Evolutionary conservation across 2,113 vertebrate genomes (phyloP).

Genomic region (Gymnogyps californianus): DNA sequence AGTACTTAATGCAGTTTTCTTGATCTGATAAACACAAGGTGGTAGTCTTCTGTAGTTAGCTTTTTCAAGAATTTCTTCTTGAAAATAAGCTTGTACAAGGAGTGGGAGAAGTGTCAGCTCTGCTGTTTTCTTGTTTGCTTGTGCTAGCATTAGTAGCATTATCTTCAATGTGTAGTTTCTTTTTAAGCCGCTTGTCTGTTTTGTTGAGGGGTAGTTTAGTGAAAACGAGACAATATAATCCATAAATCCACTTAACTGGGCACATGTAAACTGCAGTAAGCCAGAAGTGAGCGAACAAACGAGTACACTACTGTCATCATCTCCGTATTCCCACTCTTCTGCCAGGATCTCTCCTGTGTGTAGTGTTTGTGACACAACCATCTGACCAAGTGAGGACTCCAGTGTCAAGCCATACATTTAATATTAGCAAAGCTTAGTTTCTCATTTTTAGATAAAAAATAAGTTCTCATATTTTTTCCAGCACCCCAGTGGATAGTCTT

Average conservation of each 20-base stretch:
- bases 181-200: neutral
- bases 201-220: neutral
- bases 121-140: neutral
- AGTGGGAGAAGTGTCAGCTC: neutral
- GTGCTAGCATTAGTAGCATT: neutral
- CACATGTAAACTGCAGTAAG: neutral
- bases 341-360: neutral
- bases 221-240: neutral
- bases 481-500: neutral
- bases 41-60: neutral
- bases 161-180: neutral
- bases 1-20: neutral
- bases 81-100: neutral
- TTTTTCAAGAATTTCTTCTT: neutral
- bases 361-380: neutral
- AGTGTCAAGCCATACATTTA: neutral
- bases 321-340: neutral
- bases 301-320: neutral
- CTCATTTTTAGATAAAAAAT: neutral
- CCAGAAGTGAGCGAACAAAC: neutral
- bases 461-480: neutral
- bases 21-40: neutral
- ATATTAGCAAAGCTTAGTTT: neutral
- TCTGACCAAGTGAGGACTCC: neutral
- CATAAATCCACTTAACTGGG: neutral